These are phyloP conservation scores for Stegophylla sp. DNA, from an alignment of 2,888 invertebrate species.

Conservation along the genomic window DNA sequence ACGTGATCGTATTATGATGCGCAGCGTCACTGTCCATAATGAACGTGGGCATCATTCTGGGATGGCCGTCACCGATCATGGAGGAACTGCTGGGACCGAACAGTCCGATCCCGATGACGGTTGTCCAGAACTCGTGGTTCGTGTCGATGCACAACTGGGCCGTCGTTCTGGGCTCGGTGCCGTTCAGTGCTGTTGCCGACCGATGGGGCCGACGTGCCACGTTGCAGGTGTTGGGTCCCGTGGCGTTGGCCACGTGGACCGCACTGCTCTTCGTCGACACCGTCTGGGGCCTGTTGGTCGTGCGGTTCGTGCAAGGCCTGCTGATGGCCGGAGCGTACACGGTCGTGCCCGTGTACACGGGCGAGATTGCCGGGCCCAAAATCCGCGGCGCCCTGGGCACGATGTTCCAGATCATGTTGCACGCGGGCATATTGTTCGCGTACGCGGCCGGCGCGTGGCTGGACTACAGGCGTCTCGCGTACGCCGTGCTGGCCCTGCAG, in stretches of 20 bases:
- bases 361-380: constrained; percentile 58
- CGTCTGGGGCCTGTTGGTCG: constrained; percentile 57
- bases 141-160: constrained; percentile 60
- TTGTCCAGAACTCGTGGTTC: constrained; percentile 59
- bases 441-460: constrained; percentile 64
- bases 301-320: constrained; percentile 60
- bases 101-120: constrained; percentile 51
- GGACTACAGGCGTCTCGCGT: constrained; percentile 65
- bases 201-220: constrained; percentile 69
- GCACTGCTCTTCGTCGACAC: constrained; percentile 56
- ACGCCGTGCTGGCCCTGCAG: constrained; percentile 67
- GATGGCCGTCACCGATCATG: constrained; percentile 61
- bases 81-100: constrained; percentile 54
- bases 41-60: constrained; percentile 60
- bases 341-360: constrained; percentile 61
- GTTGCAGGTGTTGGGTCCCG: constrained; percentile 68
- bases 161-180: constrained; percentile 61
- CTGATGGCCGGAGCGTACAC: constrained; percentile 62
- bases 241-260: constrained; percentile 69
- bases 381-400: constrained; percentile 60
- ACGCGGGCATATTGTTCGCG: constrained; percentile 65
- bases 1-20: background rate
- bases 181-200: constrained; percentile 69
- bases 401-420: constrained; percentile 64
- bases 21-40: constrained; percentile 57